Evolutionary conservation across 2,113 vertebrate species (phyloP), one percentile per base, ranked within the genome.

Genomic region (Hiodon tergisus): DNA sequence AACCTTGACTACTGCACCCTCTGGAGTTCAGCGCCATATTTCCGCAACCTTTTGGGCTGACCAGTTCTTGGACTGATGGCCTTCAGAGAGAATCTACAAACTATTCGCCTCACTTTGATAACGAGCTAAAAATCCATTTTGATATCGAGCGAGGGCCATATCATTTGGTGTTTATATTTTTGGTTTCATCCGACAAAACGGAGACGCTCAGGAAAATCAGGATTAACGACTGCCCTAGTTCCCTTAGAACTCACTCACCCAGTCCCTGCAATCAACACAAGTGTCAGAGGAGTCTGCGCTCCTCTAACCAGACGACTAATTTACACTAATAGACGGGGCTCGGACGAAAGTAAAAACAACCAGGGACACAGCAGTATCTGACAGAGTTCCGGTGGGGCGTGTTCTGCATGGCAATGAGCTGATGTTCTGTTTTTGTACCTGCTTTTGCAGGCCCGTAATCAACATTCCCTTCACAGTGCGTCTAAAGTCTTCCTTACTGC

Each of bases 71-170:
- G 31, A 31, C 31, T 2, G 31, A 31, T 31, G 31, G 31, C 31
- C 31, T 31, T 31, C 31, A 31, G 31, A 31, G 1, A 31, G 31
- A 31, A 31, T 31, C 31, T 31, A 31, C 31, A 31, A 31, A 31
- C 31, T 16, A 3, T 74, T 58, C 5, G 17, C 53, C 16, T 16
- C 53, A 2, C 53, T 57, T 10, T 66, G 5, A 57, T 8, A 57
- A 54, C 50, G 52, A 16, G 16, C 17, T n/a, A 11, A 66, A 57
- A 57, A 70, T 52, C 69, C 69, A 71, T 71, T 71, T 11, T 53
- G 8, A 9, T n/a, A n/a, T n/a, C n/a, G n/a, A n/a, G n/a, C n/a
- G n/a, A n/a, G n/a, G n/a, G n/a, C n/a, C 7, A 57, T 71, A 31
- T 31, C 31, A 31, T 31, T 54, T 57, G 54, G 4, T 3, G 5